Conservation (phyloP, 2,888 invertebrate species). For the Sussaba pulchella region DNA sequence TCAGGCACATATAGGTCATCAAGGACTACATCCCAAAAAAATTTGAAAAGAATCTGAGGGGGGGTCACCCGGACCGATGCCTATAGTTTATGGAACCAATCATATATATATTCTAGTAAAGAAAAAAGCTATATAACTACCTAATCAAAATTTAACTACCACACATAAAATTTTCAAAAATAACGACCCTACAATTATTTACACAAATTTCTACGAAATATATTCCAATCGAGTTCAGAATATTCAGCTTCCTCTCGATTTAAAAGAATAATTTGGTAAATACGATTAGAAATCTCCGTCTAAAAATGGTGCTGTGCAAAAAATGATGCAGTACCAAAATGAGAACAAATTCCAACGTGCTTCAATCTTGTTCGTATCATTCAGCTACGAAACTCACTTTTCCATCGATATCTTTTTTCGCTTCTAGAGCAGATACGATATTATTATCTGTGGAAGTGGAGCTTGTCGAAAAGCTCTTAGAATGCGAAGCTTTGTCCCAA, state of each 20-base stretch:
- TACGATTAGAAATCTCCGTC: too few species aligned
- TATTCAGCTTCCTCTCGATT: neutral
- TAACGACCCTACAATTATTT: too few species aligned
- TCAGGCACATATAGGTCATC: too few species aligned
- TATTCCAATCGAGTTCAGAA: neutral
- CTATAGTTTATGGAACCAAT: too few species aligned
- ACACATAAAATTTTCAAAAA: too few species aligned
- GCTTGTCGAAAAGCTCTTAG: conserved; percentile 88
- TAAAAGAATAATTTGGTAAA: neutral
- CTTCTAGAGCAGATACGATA: conserved; percentile 86
- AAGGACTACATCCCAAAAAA: too few species aligned
- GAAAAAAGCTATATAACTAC: neutral
- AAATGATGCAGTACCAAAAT: conserved; percentile 19
- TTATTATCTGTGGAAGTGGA: conserved; percentile 88
- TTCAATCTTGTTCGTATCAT: conserved; percentile 9
- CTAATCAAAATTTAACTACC: too few species aligned
- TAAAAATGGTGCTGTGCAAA: conserved; percentile 7
- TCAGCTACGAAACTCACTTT: conserved; percentile 79
- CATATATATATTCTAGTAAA: too few species aligned
- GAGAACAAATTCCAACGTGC: conserved; percentile 45
- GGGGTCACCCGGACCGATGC: too few species aligned
- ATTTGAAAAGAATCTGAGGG: too few species aligned
- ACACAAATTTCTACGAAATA: neutral
- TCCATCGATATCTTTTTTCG: conserved; percentile 84
- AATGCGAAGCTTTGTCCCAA: conserved; percentile 87